Evolutionary conservation across 2,113 vertebrate genomes (phyloP), one percentile per base, ranked within the genome.

Genomic region (Amphiprion percula): DNA sequence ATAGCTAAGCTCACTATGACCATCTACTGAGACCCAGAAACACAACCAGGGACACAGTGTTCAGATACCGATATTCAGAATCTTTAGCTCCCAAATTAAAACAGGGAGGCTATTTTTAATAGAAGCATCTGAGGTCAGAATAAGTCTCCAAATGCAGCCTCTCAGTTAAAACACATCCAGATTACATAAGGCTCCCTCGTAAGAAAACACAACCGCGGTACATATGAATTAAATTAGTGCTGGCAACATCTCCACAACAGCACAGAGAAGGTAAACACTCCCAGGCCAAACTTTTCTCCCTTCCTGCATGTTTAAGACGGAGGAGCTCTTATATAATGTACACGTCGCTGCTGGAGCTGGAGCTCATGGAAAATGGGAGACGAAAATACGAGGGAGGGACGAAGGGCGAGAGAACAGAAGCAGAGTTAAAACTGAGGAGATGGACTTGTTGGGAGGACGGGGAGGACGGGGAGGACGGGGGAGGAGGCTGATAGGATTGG

Each of bases 401-500:
- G 19, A 53, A 60, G 39, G 52, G 41, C 41, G 33, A 66, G 55
- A 33, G 77, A 63, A 24, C 24, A 66, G 65, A 59, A 74, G 23
- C 4, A 0, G 64, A 80, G 72, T 78, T 66, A 55, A 58, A 77
- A 67, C 56, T 14, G 2, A 83, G 62, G 39, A 79, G 60, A 73
- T 67, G 74, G 74, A 74, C 85, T 86, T 82, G 76, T 69, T 46
- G 11, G 59, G 85, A 82, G 75, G 68, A 74, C 77, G 70, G 33
- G 15, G n/a, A n/a, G n/a, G n/a, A n/a, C n/a, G n/a, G n/a, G 15
- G 17, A 33, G 58, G 49, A n/a, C 68, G 55, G 10, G 88, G 66
- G 77, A 88, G 88, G 74, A 47, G 47, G 74, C 87, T 92, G 88
- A 91, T 87, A 85, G 89, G 92, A 93, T 88, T 92, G 87, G 90